Base-by-base conservation (phyloP, 1,140 invertebrate species). In the Cotesia vestalis region DNA sequence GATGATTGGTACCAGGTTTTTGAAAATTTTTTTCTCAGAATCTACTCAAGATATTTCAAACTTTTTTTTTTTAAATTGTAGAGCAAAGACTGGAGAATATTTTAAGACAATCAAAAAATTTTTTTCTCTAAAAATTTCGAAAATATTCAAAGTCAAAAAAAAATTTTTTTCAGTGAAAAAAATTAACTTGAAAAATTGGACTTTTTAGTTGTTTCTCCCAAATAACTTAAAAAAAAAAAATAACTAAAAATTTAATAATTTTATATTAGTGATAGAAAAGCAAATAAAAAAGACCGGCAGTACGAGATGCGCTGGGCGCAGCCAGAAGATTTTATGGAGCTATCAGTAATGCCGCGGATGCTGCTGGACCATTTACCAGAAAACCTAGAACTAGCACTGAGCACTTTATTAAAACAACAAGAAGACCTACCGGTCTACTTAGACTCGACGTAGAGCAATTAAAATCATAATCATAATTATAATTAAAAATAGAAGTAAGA, bases 311-410 rank as follows among this genome's bases (percentile, higher is more conserved):
- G 92, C 27, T 94, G 92, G 92, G 90, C 92, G 6, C 87, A 89
- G 73, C 87, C 92, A 1, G 92, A 93, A 82, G 92, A 93, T 81
- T 93, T 94, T 83, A 90, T 90, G 86, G 92, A 93, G 78, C 78
- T 94, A 20, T 86, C 90, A 75, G 91, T 93, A 20, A 93, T 93
- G 92, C 92, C 92, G 14, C 87, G 91, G 12, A 94, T 94, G 92
- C 77, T 93, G 1, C 83, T 93, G 1, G 92, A 94, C 82, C 92
- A 94, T 77, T 82, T 94, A 20, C 92, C 92, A 6, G 90, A 93
- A 79, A 92, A 92, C 78, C 87, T 94, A 17, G 89, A 91, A 70
- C 86, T 89, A 73, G 91, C 90, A n/a, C 82, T 94, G 69, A 86
- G 89, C 34, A 90, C 88, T 2, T 86, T 93, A 38, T 75, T 93